phyloP scores from a whole-genome alignment of 1,140 invertebrate species.

The Brachystomella parvula region DNA sequence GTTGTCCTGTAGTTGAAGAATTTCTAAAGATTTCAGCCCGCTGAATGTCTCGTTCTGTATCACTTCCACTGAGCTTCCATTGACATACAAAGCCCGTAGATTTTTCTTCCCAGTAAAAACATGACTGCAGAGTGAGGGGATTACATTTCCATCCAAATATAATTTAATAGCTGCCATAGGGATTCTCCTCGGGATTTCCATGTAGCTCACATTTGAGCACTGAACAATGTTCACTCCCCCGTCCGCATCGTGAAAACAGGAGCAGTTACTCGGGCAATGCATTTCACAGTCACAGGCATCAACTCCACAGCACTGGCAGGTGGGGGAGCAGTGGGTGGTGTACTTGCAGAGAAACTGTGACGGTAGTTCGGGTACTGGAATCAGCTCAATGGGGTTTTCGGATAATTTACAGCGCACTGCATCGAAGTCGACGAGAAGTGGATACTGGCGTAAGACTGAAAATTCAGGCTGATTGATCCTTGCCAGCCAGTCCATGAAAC shows the following conservation, averaged over 20 bases:
- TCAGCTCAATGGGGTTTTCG: slow-evolving; percentile 47
- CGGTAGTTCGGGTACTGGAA: slow-evolving; percentile 64
- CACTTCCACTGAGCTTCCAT: slow-evolving; percentile 70
- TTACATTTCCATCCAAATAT: slow-evolving; percentile 83
- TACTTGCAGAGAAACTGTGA: slow-evolving; percentile 51
- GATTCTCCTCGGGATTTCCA: slow-evolving; percentile 71
- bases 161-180: slow-evolving; percentile 90
- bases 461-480: slow-evolving; percentile 55
- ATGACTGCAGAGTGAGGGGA: slow-evolving; percentile 69
- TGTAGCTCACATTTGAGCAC: slow-evolving; percentile 63
- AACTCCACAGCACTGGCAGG: slow-evolving; percentile 89
- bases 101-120: slow-evolving; percentile 87
- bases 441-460: slow-evolving; percentile 58
- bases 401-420: slow-evolving; percentile 73
- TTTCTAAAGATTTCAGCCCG: slow-evolving; percentile 68
- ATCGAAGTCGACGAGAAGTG: slow-evolving; percentile 75
- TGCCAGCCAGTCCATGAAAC: slow-evolving; percentile 74
- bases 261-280: slow-evolving; percentile 80
- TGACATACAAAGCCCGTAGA: slow-evolving; percentile 75
- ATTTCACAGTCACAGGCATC: slow-evolving; percentile 92
- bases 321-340: slow-evolving; percentile 82
- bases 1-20: slow-evolving; percentile 78
- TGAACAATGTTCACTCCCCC: slow-evolving; percentile 89
- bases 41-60: slow-evolving; percentile 89
- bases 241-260: slow-evolving; percentile 83